Conservation (phyloP, 2,797 vertebrate genomes). For the Tamandua tetradactyla region DNA sequence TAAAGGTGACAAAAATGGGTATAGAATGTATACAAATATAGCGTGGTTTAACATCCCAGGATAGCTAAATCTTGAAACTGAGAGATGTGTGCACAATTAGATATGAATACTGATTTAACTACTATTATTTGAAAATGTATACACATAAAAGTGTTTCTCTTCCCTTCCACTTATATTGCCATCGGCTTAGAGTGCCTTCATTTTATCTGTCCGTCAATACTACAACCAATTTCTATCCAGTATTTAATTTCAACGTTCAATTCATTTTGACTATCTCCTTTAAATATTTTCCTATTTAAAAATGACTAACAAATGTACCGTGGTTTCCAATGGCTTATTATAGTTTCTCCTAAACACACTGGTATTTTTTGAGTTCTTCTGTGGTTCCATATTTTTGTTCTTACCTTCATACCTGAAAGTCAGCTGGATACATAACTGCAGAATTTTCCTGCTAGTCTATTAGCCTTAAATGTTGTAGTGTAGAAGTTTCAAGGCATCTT, state of each 20-base stretch:
- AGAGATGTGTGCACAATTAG: constrained; percentile 53
- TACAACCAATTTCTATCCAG: neutral
- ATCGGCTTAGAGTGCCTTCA: constrained; percentile 15
- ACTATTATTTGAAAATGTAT: constrained; percentile 70
- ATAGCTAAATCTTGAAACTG: constrained; percentile 55
- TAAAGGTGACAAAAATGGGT: constrained; percentile 60
- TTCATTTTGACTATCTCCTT: neutral
- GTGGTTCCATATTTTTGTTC: neutral
- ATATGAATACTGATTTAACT: constrained; percentile 60
- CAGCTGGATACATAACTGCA: neutral
- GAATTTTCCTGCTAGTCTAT: neutral
- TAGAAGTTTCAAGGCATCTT: neutral
- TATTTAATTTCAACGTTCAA: neutral
- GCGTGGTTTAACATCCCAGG: constrained; percentile 61
- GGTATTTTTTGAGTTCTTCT: neutral
- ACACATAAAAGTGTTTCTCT: constrained; percentile 35
- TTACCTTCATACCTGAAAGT: neutral
- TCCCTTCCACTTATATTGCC: constrained; percentile 21
- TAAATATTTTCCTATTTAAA: neutral
- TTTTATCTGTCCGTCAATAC: constrained; percentile 15
- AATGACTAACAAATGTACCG: neutral
- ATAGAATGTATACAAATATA: constrained; percentile 70
- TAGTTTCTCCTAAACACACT: neutral
- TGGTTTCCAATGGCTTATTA: neutral
- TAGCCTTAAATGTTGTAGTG: neutral